These are phyloP conservation scores for Planiliza haematocheilus DNA, from an alignment of 2,113 vertebrate species.

Conservation along the genomic window DNA sequence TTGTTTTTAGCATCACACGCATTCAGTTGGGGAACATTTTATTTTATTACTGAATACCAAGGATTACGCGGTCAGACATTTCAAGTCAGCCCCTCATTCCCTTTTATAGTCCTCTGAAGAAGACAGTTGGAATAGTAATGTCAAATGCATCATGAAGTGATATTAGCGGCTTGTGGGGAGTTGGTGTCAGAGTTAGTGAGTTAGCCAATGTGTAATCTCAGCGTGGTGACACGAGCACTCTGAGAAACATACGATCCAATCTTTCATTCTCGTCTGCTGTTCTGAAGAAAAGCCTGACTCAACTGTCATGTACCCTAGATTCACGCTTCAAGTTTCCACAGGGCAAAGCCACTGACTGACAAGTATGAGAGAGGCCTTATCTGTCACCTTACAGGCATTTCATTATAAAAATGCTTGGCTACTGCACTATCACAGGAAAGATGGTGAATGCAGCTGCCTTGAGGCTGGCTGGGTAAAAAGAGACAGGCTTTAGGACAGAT, in stretches of 20 bases:
- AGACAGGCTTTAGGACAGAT: constrained; percentile 35
- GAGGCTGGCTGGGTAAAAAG: constrained; percentile 23
- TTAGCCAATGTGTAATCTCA: constrained; percentile 45
- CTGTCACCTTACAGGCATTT: constrained; percentile 70
- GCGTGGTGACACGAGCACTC: constrained; percentile 50
- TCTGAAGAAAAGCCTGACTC: constrained; percentile 60
- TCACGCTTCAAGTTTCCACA: constrained; percentile 47
- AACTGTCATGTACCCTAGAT: constrained; percentile 63
- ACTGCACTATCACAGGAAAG: constrained; percentile 42
- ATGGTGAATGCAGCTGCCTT: constrained; percentile 45
- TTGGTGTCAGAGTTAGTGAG: constrained; percentile 44
- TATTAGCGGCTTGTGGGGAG: constrained; percentile 34
- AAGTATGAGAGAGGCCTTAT: constrained; percentile 64
- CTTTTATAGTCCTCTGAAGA: neutral
- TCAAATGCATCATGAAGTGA: constrained; percentile 22
- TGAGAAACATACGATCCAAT: constrained; percentile 54
- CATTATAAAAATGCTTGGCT: constrained; percentile 63
- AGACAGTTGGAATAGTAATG: constrained; percentile 7
- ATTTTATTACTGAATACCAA: neutral
- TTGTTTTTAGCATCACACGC: neutral
- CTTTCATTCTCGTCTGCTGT: constrained; percentile 39
- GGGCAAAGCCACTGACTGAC: constrained; percentile 63
- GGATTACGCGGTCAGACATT: neutral
- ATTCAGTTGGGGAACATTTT: constrained; percentile 6
- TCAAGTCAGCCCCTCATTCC: neutral